Evolutionary conservation across 2,113 vertebrate genomes (phyloP), one percentile per base, ranked within the genome.

Genomic region (Ceyx melanurus): DNA sequence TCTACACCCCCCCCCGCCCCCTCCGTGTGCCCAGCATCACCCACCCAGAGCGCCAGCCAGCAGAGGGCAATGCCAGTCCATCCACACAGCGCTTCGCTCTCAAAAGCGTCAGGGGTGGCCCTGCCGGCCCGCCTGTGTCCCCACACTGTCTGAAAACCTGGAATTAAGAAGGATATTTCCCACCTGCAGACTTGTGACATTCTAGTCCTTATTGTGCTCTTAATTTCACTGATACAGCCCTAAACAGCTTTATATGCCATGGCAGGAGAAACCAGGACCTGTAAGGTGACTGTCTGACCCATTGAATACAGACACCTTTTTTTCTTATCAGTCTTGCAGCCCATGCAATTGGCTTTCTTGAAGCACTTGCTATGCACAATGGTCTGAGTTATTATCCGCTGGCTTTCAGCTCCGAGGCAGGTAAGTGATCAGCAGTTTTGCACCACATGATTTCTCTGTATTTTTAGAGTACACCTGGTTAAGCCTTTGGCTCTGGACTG

Each of bases 21-120:
- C 7, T 5, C 2, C 0, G 0, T 31, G 7, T 7, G 14, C 43
- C 23, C 40, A 40, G 18, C 46, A 15, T 7, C 14, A 20, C 37
- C 35, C 43, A 50, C 13, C 26, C 1, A 0, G 3, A 60, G 40
- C 3, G 11, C 31, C 28, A 71, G 76, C 78, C 90, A 86, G 93
- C 56, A 93, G 84, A 94, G 70, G 90, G 92, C 93, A 94, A 90
- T 68, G 53, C 45, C 42, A 82, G 70, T 5, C 62, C 48, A 57
- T 0, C 0, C 2, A 51, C 25, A 13, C 16, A 28, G 7, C 2
- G 1, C 15, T 42, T 15, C 25, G 2, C 48, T 62, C 3, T 0
- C 25, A 9, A 77, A 67, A 35, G 11, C 4, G 14, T 8, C 2
- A 1, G 2, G 7, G 13, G 18, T 9, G 31, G 15, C 25, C 50